Percentiles rank a stretch among this genome's conserved stretches.
Conservation (phyloP, 2,888 invertebrate genomes). For the Melipona bicolor region DNA sequence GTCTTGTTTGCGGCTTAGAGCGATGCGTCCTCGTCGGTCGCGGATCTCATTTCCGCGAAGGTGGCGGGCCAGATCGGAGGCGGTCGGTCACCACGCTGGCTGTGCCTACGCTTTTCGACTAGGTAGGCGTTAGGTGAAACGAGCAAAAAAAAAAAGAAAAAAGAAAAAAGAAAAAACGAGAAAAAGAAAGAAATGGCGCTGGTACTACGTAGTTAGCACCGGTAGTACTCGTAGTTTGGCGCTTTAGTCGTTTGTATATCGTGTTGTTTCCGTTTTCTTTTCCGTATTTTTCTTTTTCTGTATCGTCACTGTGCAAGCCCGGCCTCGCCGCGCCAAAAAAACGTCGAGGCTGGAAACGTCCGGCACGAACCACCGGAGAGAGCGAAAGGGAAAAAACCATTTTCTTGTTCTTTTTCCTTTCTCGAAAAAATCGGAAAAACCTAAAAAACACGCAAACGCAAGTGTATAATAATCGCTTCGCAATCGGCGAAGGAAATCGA, state of each 20-base stretch:
- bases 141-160: no score
- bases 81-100: slow-evolving; percentile 48
- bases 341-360: slow-evolving; percentile 5
- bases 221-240: slow-evolving; percentile 79
- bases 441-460: no score
- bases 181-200: slow-evolving; percentile 69
- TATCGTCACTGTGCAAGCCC: slow-evolving; percentile 76
- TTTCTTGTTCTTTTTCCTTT: no score
- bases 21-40: slow-evolving; percentile 65
- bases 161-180: no score
- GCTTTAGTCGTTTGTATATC: slow-evolving; percentile 83
- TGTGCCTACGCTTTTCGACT: slow-evolving; percentile 73
- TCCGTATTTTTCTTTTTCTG: slow-evolving; percentile 68
- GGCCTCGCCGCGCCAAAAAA: slow-evolving; percentile 40
- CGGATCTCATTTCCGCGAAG: slow-evolving; percentile 65
- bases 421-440: no score
- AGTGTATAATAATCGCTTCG: no score
- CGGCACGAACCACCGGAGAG: neutral
- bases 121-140: slow-evolving; percentile 67
- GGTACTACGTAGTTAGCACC: slow-evolving; percentile 78
- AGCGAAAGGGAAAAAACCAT: neutral
- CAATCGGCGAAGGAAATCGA: slow-evolving; percentile 21
- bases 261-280: slow-evolving; percentile 76
- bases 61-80: slow-evolving; percentile 53
- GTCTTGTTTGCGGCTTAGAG: slow-evolving; percentile 56